Base-by-base conservation (phyloP, 1,140 invertebrate genomes). In the Drosophila nigromelanica region DNA sequence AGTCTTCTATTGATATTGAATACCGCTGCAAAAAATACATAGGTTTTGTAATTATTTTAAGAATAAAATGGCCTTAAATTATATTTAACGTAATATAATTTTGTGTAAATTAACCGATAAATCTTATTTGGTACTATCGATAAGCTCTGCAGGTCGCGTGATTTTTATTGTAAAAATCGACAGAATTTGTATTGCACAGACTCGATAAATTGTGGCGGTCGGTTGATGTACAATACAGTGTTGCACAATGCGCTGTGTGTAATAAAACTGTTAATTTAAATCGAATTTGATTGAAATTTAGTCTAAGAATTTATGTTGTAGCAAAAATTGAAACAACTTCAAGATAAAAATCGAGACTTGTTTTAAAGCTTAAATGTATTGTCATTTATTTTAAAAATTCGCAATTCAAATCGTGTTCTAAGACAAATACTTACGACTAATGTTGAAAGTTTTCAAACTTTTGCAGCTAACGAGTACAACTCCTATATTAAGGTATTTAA, bases 321-420 rank as follows among this genome's bases (percentile, higher is more conserved):
- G n/a, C n/a, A n/a, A n/a, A n/a, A n/a, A 18, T 18, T 18, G 18
- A 18, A 18, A n/a, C n/a, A 18, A 18, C 2, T 18, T 18, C 1
- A 18, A 56, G 24, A 15, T 12, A 24, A 58, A 24, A 51, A 37
- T 18, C 6, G 27, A 27, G 3, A 5, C 27, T 3, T 12, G 33
- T 14, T 35, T 30, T 47, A 15, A 42, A 7, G 10, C 85, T 90
- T 89, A 89, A 69, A 64, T 59, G 24, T 90, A 90, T 80, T 89
- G 85, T 89, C 86, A 85, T 86, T 90, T 89, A 86, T 86, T 87
- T 47, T 45, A 76, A 76, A 66, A 87, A 69, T 68, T 60, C 64
- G 75, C 70, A 81, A 66, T 72, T 58, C 33, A 63, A 52, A 54
- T 69, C 33, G 71, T 78, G 67, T 68, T 55, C 75, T 67, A 82